Conservation (phyloP, 2,113 vertebrate genomes). For the Marcusenius ussheri region DNA sequence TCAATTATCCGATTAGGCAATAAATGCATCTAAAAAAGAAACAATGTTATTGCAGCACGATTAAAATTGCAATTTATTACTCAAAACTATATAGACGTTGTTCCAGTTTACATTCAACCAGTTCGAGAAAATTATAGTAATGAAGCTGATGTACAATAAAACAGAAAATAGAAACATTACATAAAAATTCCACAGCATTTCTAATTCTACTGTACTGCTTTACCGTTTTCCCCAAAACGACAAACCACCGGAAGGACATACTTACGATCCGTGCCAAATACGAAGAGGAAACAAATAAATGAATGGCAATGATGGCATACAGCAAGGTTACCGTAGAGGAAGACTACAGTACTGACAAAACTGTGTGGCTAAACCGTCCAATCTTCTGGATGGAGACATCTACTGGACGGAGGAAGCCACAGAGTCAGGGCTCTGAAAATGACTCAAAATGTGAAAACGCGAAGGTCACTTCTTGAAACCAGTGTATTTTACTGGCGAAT, state of each 20-base stretch:
- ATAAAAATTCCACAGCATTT: background rate
- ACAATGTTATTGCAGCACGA: background rate
- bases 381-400: background rate
- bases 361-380: background rate
- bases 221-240: background rate
- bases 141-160: background rate
- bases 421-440: background rate
- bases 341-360: background rate
- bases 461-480: background rate
- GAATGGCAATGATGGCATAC: background rate
- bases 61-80: background rate
- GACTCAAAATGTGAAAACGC: background rate
- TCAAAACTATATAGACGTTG: background rate
- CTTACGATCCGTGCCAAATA: background rate
- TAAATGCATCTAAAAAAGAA: background rate
- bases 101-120: background rate
- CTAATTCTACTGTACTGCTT: background rate
- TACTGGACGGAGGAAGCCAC: background rate
- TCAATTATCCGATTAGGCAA: background rate
- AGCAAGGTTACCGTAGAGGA: constrained; percentile 1
- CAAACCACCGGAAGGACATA: background rate
- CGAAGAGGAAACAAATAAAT: background rate
- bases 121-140: background rate
- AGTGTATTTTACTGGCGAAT: background rate
- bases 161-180: background rate